Conservation (phyloP, 1,140 invertebrate species). For the Lethrus apterus region DNA sequence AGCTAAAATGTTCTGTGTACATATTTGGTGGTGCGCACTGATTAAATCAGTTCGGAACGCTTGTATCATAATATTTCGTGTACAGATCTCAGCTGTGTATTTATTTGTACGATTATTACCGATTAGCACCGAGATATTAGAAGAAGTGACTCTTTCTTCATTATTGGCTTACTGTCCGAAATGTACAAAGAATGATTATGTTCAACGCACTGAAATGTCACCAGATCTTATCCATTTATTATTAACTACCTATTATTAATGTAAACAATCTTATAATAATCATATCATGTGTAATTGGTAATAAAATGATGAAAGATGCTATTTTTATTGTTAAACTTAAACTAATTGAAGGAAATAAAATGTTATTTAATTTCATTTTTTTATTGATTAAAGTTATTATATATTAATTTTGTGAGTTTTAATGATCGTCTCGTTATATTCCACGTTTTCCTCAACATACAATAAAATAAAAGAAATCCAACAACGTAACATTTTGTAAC, state of each 20-base stretch:
- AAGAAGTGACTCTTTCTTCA: too few relatives aligned
- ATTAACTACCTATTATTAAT: too few relatives aligned
- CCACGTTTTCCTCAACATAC: too few relatives aligned
- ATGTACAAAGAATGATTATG: too few relatives aligned
- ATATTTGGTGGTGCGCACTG: conserved; percentile 16
- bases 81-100: conserved; percentile 26
- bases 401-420: conserved; percentile 6
- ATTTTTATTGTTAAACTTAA: conserved; percentile 13
- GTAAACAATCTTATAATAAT: too few relatives aligned
- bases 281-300: conserved; percentile 13
- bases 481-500: too few relatives aligned
- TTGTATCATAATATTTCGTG: conserved; percentile 17
- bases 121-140: too few relatives aligned
- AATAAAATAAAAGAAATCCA: too few relatives aligned
- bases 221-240: too few relatives aligned
- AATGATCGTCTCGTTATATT: too few relatives aligned
- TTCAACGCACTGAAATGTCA: too few relatives aligned
- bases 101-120: conserved; percentile 15
- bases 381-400: conserved; percentile 16
- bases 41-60: conserved; percentile 8
- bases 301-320: background rate
- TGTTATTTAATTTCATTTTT: conserved; percentile 16
- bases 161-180: too few relatives aligned
- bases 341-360: conserved; percentile 1
- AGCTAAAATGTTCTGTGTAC: conserved; percentile 19